Evolutionary conservation across 2,888 invertebrate genomes (phyloP), one percentile per base, ranked within the genome.

Genomic region (Rhogogaster chlorosoma): DNA sequence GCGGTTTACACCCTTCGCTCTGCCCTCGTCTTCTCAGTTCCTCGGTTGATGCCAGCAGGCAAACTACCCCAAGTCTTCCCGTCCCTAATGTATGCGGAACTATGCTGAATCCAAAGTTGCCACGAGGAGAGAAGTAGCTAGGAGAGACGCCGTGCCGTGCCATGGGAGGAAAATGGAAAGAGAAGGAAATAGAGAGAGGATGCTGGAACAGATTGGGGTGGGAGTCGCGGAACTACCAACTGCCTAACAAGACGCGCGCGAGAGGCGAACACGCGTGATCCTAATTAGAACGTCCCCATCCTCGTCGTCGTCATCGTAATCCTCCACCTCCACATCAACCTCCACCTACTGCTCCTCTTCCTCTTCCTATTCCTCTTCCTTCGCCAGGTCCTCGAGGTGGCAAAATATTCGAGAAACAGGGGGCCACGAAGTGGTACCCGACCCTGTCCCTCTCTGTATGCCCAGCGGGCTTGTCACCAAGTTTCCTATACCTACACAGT

Each of bases 51-150:
- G 89, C 89, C 88, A 87, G 89, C 88, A 90, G 91, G 91, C 91
- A 92, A 92, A 91, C 92, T 92, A 92, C 91, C 90, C 91, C 91
- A 93, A 92, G 92, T 93, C 89, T 88, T 87, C 90, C 87, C 86
- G 87, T 91, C 90, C 90, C 91, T 93, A 93, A 93, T 93, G 92
- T 93, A 93, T 93, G 93, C 93, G 91, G 89, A 91, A 92, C 91
- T 91, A 89, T 90, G 91, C 91, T 89, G 90, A 92, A 93, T 91
- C 91, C 91, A 90, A 92, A 92, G 92, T 92, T 92, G n/a, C 91
- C 87, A 86, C 85, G 87, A 86, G 67, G 53, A 64, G 83, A 88
- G 86, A 53, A n/a, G 49, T 53, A 53, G 53, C n/a, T 53, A 53
- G n/a, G 53, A 53, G 53, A 53, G n/a, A 49, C 49, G 45, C 49